Evolutionary conservation across 2,113 vertebrate species (phyloP).

Genomic region (Tychaedon coryphoeus): DNA sequence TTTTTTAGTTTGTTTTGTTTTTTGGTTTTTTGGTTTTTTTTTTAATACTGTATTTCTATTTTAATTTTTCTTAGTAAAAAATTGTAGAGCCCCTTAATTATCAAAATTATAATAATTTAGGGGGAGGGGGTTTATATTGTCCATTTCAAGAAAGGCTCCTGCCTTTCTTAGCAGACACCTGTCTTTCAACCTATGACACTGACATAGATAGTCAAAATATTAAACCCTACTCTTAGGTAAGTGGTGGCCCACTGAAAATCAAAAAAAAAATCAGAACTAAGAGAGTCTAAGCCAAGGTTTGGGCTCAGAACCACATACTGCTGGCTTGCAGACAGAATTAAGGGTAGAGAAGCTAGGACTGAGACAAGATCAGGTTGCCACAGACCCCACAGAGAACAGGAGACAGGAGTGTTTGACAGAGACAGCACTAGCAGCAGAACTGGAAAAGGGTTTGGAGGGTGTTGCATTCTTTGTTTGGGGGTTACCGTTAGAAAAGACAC

Average conservation of each 20-base stretch:
- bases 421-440: neutral
- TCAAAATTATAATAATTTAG: no score
- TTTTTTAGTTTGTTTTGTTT: no score
- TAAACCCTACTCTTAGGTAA: neutral
- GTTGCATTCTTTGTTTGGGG: neutral
- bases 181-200: no score
- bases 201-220: neutral
- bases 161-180: no score
- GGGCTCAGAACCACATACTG: neutral
- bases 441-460: neutral
- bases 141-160: no score
- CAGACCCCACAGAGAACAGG: neutral
- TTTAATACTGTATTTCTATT: no score
- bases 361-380: neutral
- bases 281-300: neutral
- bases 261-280: neutral
- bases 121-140: no score
- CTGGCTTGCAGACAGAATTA: neutral
- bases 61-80: no score
- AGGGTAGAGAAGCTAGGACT: neutral
- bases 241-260: neutral
- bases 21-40: no score
- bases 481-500: neutral
- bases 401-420: neutral
- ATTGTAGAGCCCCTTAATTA: no score